These are phyloP conservation scores for Congeria kusceri DNA, from an alignment of 2,888 invertebrate genomes.

Conservation along the genomic window DNA sequence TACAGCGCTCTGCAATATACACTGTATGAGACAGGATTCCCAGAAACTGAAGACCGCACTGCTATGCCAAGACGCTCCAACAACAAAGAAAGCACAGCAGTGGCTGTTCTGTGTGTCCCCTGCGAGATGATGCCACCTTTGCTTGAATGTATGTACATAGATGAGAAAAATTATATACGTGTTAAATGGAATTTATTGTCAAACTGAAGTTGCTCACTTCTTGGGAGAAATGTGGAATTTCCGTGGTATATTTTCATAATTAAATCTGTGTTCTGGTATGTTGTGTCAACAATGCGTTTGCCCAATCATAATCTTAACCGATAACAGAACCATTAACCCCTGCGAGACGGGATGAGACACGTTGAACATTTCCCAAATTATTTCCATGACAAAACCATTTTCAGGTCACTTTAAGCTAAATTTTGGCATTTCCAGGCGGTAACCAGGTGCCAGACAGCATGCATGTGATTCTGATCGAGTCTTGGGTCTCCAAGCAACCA, in stretches of 20 bases:
- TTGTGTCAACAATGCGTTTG: too few species aligned
- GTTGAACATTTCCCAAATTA: too few species aligned
- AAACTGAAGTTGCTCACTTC: too few species aligned
- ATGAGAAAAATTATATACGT: too few species aligned
- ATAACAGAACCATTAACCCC: too few species aligned
- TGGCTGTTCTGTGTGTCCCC: constrained; percentile 65
- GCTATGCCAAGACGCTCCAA: constrained; percentile 36
- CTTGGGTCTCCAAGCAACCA: constrained; percentile 61
- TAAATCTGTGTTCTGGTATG: too few species aligned
- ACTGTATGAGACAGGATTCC: constrained; percentile 62
- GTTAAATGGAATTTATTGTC: too few species aligned
- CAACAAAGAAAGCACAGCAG: constrained; percentile 29
- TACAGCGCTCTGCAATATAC: constrained; percentile 63
- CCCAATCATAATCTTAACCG: too few species aligned
- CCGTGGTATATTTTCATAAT: too few species aligned
- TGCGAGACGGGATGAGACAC: too few species aligned
- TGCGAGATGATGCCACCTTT: constrained; percentile 69
- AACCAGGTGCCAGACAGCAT: constrained; percentile 66
- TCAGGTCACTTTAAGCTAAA: background rate
- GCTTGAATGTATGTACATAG: constrained; percentile 51
- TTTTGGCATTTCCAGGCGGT: constrained; percentile 47
- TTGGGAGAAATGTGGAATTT: too few species aligned
- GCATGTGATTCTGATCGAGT: constrained; percentile 63
- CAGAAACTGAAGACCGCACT: constrained; percentile 67
- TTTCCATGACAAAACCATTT: background rate